Percentiles rank a stretch among this genome's conserved stretches.
Evolutionary conservation across 2,797 vertebrate species (phyloP).

Genomic region (Cossypha heuglini): DNA sequence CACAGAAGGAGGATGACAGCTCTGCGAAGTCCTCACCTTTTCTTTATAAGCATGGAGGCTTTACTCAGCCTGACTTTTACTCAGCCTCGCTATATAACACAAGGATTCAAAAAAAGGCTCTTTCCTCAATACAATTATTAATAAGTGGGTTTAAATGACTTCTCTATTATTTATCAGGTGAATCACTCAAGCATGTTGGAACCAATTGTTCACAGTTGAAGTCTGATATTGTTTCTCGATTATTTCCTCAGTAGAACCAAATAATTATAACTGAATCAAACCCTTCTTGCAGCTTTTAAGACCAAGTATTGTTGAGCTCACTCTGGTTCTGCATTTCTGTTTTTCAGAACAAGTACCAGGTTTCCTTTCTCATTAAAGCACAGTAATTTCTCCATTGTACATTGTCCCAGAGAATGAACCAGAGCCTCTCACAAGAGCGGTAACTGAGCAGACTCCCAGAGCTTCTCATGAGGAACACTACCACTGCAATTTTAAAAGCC

Average conservation of each 20-base stretch:
- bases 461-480: not conserved
- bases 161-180: not conserved
- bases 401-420: not conserved
- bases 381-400: not conserved
- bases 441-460: not conserved
- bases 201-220: not conserved
- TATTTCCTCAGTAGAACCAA: not conserved
- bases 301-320: not conserved
- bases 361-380: not conserved
- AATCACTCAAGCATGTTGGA: not conserved
- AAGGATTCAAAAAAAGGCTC: not conserved
- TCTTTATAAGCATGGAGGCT: not conserved
- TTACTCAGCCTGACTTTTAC: not conserved
- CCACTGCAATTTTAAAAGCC: not conserved
- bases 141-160: not conserved
- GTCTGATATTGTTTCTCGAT: not conserved
- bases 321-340: not conserved
- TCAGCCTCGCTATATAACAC: not conserved
- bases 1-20: fast-evolving
- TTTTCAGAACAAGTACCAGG: not conserved
- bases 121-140: not conserved
- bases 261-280: not conserved
- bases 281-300: not conserved
- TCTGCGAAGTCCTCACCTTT: not conserved
- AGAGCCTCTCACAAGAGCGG: not conserved